phyloP scores from a whole-genome alignment of 2,113 vertebrate genomes.

The Notothenia coriiceps region DNA sequence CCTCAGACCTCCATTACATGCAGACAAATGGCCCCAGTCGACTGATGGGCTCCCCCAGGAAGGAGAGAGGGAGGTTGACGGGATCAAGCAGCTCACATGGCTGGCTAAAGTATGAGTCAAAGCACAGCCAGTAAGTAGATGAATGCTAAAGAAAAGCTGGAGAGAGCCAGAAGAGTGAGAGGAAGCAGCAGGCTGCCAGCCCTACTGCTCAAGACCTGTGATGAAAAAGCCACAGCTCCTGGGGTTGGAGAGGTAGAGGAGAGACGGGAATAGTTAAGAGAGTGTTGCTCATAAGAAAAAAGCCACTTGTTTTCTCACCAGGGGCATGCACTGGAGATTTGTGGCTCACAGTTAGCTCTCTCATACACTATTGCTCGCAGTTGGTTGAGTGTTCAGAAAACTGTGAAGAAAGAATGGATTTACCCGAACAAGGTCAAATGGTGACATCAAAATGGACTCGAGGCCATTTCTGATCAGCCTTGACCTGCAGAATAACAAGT shows the following conservation, averaged over 20 bases:
- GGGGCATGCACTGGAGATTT: slow-evolving; percentile 59
- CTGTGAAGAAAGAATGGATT: background rate
- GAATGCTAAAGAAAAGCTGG: slow-evolving; percentile 27
- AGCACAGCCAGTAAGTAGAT: slow-evolving; percentile 47
- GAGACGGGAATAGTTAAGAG: slow-evolving; percentile 36
- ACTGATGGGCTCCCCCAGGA: slow-evolving; percentile 61
- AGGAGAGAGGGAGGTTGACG: slow-evolving; percentile 36
- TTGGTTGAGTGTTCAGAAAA: slow-evolving; percentile 33
- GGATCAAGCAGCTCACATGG: slow-evolving; percentile 65
- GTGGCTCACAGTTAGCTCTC: slow-evolving; percentile 39
- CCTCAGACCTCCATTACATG: slow-evolving; percentile 76
- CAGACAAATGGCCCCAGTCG: slow-evolving; percentile 73
- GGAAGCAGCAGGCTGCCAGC: slow-evolving; percentile 36
- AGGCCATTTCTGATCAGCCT: background rate
- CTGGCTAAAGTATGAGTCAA: slow-evolving; percentile 50
- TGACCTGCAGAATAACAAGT: background rate
- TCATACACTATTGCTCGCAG: slow-evolving; percentile 20
- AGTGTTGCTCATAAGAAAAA: slow-evolving; percentile 55
- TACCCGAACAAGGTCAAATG: slow-evolving; percentile 1
- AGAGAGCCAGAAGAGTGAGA: slow-evolving; percentile 17
- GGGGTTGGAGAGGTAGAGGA: slow-evolving; percentile 49
- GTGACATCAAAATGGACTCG: background rate
- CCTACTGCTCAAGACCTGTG: slow-evolving; percentile 51
- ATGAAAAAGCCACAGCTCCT: slow-evolving; percentile 62
- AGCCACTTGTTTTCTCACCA: slow-evolving; percentile 67